Evolutionary conservation across 2,888 invertebrate genomes (phyloP).

Genomic region (Atethmia centrago): DNA sequence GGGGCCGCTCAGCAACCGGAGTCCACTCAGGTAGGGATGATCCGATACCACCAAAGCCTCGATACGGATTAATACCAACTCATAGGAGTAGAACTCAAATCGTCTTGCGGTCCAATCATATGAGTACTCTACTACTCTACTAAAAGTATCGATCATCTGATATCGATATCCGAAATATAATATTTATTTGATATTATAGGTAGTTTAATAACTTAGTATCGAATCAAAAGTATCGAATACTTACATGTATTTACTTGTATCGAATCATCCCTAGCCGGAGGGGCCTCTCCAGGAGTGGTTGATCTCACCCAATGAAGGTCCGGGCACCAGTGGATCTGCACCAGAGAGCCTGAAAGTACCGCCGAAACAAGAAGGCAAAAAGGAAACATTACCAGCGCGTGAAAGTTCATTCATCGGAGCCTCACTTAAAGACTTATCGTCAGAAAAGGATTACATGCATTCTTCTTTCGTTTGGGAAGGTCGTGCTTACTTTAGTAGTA

Average conservation of each 20-base stretch:
- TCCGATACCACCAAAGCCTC: neutral
- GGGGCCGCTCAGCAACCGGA: neutral
- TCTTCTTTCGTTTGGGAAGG: neutral
- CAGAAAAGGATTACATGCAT: neutral
- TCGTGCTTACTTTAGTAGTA: neutral
- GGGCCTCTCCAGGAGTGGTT: neutral
- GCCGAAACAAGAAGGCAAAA: neutral
- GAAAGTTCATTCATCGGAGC: neutral
- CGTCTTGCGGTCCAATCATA: neutral
- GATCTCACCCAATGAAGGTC: neutral
- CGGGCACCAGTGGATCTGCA: neutral
- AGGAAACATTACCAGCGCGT: neutral
- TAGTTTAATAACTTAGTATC: neutral
- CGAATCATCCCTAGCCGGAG: constrained; percentile 1
- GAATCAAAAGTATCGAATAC: constrained; percentile 4
- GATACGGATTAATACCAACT: neutral
- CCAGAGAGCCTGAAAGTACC: neutral
- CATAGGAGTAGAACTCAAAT: neutral
- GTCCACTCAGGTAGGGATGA: neutral
- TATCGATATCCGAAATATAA: neutral
- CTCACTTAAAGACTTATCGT: neutral
- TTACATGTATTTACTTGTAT: neutral
- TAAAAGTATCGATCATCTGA: neutral
- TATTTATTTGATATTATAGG: neutral
- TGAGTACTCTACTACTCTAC: no score